Evolutionary conservation across 2,888 invertebrate species (phyloP), one percentile per base, ranked within the genome.

Genomic region (Dryadula phaetusa): DNA sequence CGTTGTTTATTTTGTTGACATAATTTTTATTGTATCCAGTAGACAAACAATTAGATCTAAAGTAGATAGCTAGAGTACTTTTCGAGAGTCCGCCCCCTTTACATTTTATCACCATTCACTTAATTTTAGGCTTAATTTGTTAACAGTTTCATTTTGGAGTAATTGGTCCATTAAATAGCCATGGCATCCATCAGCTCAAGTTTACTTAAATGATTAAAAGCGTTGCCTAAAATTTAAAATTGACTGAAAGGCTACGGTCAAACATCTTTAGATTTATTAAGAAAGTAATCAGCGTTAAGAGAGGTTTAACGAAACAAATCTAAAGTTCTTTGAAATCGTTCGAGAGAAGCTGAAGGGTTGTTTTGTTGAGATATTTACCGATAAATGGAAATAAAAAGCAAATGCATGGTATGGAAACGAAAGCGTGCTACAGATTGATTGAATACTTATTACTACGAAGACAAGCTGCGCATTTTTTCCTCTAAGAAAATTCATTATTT

Each of bases 211-310:
- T 28, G 16, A 60, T 60, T 58, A 42, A 42, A 42, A 44, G 58
- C 18, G 28, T 44, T 60, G 25, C 58, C 25, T 28, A 44, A 60
- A 60, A 44, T 60, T 60, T 44, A 14, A 60, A 60, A 60, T 28
- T 60, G 44, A 44, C 60, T 60, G 44, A 60, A 60, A 60, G 44
- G 60, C 28, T 60, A 60, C 32, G 44, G 16, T 20, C 44, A 44
- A 60, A 60, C 42, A 28, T 60, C 60, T 60, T 60, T 32, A 60
- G 60, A 44, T 44, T 32, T 40, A 60, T 60, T 44, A 60, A 60
- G 60, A 60, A 60, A 60, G 44, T 60, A 60, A 60, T 60, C 60
- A 60, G 60, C 42, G 44, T 60, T 44, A 56, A 56, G 60, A 60
- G 60, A 44, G 25, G 44, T 44, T 44, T 60, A 44, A 44, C 42